Base-by-base conservation (phyloP, 1,140 invertebrate species). In the Pseudomyrmex sp. region DNA sequence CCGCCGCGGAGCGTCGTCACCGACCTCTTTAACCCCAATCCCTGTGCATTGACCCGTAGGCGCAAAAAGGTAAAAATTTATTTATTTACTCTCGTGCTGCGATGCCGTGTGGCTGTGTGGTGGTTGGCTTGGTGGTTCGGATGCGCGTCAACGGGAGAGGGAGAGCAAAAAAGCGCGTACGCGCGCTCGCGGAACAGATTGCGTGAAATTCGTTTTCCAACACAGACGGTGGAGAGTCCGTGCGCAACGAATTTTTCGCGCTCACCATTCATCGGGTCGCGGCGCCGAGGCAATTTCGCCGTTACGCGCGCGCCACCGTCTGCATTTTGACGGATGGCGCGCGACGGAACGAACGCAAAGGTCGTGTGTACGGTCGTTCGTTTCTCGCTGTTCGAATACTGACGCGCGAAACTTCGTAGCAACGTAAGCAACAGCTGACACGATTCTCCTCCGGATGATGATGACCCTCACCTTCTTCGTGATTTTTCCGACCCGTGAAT, bases 1-100 rank as follows among this genome's bases (percentile, higher is more conserved):
- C 97, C 97, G 91, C 97, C 97, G 92, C 97, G 96, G 90, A 98
- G 95, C 87, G 97, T 97, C 90, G 98, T 98, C 95, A 99, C 98
- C 88, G 98, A 98, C 95, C 98, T 96, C 96, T 98, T 99, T 95
- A 98, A 96, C 93, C 97, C 98, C 96, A 94, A 93, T 94, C 95
- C 95, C 95, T 96, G 95, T 94, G 93, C 93, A 94, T 94, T 94
- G 93, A 94, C 93, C 93, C 93, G 93, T 94, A 93, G 93, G 92
- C 89, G 91, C 88, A 89, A 94, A 94, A 85, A 62, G 74, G 48
- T 35, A 35, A 94, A 90, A 84, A 82, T 92, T 91, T 90, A 93
- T 89, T 92, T 90, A 92, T 91, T 92, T 88, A 89, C 88, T 92
- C 90, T 80, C 66, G 54, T 92, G 85, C 75, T 56, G 48, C 61